Conservation (phyloP, 2,797 vertebrate species). For the Apogon hyalosoma region DNA sequence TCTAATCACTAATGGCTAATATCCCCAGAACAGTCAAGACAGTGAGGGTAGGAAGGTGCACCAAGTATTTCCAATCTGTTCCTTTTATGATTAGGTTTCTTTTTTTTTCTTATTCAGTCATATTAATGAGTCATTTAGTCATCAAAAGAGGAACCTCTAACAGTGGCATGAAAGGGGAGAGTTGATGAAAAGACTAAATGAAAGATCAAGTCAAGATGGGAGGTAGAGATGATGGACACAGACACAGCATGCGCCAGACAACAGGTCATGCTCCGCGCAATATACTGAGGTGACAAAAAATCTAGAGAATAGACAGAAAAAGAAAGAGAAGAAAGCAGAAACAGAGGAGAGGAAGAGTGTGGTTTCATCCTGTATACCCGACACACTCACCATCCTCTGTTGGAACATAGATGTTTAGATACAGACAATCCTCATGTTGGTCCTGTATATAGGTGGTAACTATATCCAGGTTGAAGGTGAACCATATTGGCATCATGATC, state of each 20-base stretch:
- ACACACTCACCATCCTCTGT: constrained; percentile 99
- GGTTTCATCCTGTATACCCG: constrained; percentile 73
- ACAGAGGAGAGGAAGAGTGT: constrained; percentile 54
- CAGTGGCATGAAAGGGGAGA: constrained; percentile 88
- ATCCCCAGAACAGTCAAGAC: constrained; percentile 86
- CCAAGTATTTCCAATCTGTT: constrained; percentile 79
- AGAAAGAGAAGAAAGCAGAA: constrained; percentile 49
- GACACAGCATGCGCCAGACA: constrained; percentile 87
- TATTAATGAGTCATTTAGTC: constrained; percentile 71
- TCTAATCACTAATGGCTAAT: constrained; percentile 72
- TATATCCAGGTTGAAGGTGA: constrained; percentile 99
- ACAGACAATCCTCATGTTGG: constrained; percentile 98
- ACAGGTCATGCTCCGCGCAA: constrained; percentile 88
- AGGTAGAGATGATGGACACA: constrained; percentile 78
- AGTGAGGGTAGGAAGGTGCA: constrained; percentile 85
- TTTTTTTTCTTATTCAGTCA: constrained; percentile 59
- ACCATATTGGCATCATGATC: constrained; percentile 99
- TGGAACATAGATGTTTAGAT: constrained; percentile 99
- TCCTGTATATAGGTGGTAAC: constrained; percentile 99
- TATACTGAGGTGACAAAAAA: constrained; percentile 81
- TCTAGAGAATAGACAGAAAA: constrained; percentile 59
- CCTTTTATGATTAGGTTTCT: constrained; percentile 70
- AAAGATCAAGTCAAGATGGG: constrained; percentile 86
- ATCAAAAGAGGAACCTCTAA: constrained; percentile 92
- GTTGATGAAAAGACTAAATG: constrained; percentile 87